Percentiles rank a stretch among this genome's conserved stretches.
Evolutionary conservation across 2,797 vertebrate species (phyloP).

Genomic region (Bryconaethiops microstoma): DNA sequence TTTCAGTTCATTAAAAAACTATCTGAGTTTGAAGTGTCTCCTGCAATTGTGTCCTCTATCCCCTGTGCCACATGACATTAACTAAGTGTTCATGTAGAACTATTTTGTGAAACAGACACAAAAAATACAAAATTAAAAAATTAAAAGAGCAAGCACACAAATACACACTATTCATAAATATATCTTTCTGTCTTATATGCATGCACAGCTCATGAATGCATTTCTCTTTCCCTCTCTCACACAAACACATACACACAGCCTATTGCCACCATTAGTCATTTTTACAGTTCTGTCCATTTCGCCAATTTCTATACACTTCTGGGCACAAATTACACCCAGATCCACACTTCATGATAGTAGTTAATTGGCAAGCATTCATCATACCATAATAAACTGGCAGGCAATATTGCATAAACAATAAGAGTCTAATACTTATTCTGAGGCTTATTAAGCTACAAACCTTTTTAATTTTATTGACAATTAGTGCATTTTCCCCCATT

Average conservation of each 20-base stretch:
- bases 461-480: slow-evolving; percentile 39
- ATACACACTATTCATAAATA: background rate
- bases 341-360: slow-evolving; percentile 29
- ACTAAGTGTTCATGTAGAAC: too few relatives aligned
- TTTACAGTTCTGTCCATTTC: slow-evolving; percentile 38
- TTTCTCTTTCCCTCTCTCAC: background rate
- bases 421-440: slow-evolving; percentile 30
- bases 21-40: too few relatives aligned
- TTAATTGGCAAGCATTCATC: slow-evolving; percentile 49
- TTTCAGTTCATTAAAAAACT: too few relatives aligned
- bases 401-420: slow-evolving; percentile 17
- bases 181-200: background rate
- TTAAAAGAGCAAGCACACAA: background rate
- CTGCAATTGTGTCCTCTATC: too few relatives aligned
- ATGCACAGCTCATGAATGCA: background rate
- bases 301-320: slow-evolving; percentile 24
- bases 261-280: slow-evolving; percentile 42
- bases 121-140: too few relatives aligned
- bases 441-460: slow-evolving; percentile 19
- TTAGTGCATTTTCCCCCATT: slow-evolving; percentile 6
- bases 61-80: too few relatives aligned
- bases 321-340: slow-evolving; percentile 36
- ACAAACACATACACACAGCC: background rate
- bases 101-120: too few relatives aligned
- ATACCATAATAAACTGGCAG: slow-evolving; percentile 25